These are phyloP conservation scores for Cactoblastis cactorum DNA, from an alignment of 2,888 invertebrate species.

Conservation along the genomic window DNA sequence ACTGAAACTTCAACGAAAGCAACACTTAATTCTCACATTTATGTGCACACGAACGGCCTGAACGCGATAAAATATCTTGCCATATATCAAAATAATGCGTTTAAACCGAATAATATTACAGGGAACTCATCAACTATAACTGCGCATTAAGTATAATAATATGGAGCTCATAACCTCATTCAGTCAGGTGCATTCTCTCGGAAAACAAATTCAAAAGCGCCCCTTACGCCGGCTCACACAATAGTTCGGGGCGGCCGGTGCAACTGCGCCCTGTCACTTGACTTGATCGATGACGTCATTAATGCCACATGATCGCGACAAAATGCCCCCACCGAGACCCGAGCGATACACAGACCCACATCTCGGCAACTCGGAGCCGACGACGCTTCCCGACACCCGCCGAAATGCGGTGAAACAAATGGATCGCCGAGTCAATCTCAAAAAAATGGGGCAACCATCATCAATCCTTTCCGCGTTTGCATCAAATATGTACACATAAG, in stretches of 20 bases:
- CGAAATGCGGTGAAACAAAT: constrained; percentile 40
- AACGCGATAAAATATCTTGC: constrained; percentile 4
- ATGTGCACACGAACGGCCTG: background rate
- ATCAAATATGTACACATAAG: constrained; percentile 62
- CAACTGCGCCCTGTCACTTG: constrained; percentile 59
- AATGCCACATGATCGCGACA: constrained; percentile 51
- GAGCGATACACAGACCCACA: constrained; percentile 17
- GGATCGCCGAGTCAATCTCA: constrained; percentile 44
- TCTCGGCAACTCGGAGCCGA: constrained; percentile 1
- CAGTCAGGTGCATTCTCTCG: constrained; percentile 13
- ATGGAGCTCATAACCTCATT: constrained; percentile 8
- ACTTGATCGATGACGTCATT: constrained; percentile 68
- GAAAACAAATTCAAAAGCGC: constrained; percentile 15
- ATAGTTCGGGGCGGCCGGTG: constrained; percentile 33
- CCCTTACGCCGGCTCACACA: constrained; percentile 11
- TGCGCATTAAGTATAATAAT: constrained; percentile 7
- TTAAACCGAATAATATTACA: constrained; percentile 3
- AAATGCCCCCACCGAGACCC: constrained; percentile 37
- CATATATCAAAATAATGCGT: constrained; percentile 10
- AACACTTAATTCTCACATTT: background rate
- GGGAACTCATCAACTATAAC: constrained; percentile 3
- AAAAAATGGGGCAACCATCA: constrained; percentile 49
- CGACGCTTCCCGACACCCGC: constrained; percentile 22
- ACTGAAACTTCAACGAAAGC: background rate
- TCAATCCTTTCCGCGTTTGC: constrained; percentile 61